These are phyloP conservation scores for Amiota mariae DNA, from an alignment of 2,888 invertebrate genomes.

Conservation along the genomic window DNA sequence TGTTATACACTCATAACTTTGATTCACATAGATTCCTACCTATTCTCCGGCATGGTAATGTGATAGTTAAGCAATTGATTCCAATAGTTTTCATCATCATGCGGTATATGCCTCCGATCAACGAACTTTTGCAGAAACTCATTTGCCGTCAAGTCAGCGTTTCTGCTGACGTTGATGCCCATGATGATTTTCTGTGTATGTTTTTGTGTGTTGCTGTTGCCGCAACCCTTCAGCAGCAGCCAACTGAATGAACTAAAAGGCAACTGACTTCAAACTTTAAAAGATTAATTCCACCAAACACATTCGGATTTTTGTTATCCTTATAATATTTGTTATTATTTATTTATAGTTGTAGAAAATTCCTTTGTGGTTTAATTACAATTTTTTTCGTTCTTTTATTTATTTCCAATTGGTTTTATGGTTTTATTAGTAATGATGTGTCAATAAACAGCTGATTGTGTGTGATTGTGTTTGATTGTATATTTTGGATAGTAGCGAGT, in stretches of 20 bases:
- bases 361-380: constrained; percentile 1
- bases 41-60: constrained; percentile 85
- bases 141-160: constrained; percentile 86
- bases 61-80: constrained; percentile 93
- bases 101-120: constrained; percentile 80
- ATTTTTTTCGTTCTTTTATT: not conserved
- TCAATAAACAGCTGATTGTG: constrained; percentile 31
- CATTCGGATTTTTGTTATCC: not conserved
- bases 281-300: not conserved
- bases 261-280: not conserved
- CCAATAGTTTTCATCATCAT: constrained; percentile 95
- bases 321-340: too few species aligned
- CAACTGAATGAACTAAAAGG: not conserved
- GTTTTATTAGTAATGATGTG: constrained; percentile 41
- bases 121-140: constrained; percentile 86
- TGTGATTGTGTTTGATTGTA: too few species aligned
- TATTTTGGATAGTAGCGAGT: too few species aligned
- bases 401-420: constrained; percentile 33
- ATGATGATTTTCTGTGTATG: constrained; percentile 73
- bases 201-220: not conserved
- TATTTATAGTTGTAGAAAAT: too few species aligned
- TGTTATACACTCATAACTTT: constrained; percentile 22
- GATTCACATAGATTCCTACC: constrained; percentile 74
- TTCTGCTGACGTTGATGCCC: constrained; percentile 88
- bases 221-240: not conserved